phyloP scores from a whole-genome alignment of 2,113 vertebrate genomes.

The Lepus europaeus region DNA sequence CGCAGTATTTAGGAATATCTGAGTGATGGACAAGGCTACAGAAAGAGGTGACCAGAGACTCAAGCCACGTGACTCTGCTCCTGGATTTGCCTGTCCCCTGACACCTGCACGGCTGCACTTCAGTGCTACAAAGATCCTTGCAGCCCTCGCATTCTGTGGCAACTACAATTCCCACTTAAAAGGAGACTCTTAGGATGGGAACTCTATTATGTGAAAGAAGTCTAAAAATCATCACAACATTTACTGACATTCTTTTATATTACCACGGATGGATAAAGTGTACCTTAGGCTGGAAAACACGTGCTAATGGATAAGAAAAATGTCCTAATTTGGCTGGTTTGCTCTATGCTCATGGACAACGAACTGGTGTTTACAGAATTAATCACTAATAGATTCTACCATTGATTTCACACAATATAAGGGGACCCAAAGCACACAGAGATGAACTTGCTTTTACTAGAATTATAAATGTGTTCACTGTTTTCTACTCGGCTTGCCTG shows the following conservation, averaged over 20 bases:
- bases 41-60: neutral
- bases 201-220: neutral
- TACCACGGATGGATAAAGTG: neutral
- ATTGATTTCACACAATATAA: slow-evolving; percentile 30
- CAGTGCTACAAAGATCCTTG: neutral
- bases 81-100: neutral
- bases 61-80: neutral
- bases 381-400: slow-evolving; percentile 21
- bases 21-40: neutral
- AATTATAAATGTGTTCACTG: slow-evolving; percentile 31
- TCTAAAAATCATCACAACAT: slow-evolving; percentile 2
- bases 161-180: neutral
- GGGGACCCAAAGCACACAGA: neutral
- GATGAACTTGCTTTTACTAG: neutral
- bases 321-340: slow-evolving; percentile 17
- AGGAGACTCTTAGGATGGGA: neutral
- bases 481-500: slow-evolving; percentile 27
- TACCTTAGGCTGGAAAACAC: slow-evolving; percentile 3
- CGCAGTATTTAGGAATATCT: neutral
- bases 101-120: neutral
- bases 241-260: neutral
- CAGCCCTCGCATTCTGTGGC: neutral
- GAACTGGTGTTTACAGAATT: slow-evolving; percentile 31
- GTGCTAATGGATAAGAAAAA: neutral
- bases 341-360: neutral